These are phyloP conservation scores for Paragorgia papillata DNA, from an alignment of 92 coral and sea anemone genomes.

Conservation along the genomic window DNA sequence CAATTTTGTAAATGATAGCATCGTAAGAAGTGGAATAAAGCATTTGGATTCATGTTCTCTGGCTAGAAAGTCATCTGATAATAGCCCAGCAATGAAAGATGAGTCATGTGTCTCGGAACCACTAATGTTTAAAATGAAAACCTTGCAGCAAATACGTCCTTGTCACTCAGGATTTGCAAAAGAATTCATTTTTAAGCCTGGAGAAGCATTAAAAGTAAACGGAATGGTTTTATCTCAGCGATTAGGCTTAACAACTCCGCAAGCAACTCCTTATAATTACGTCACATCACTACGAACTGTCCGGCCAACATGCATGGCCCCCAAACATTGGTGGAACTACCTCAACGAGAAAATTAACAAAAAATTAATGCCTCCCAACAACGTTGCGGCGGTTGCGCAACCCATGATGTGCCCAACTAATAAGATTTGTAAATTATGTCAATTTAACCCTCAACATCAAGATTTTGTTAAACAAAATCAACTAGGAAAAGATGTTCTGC, in stretches of 20 bases:
- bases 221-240: constrained; percentile 11
- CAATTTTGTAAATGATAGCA: constrained; percentile 9
- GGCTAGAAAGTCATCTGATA: not conserved
- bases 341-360: constrained; percentile 21
- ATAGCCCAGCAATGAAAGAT: not conserved
- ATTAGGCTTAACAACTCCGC: constrained; percentile 29
- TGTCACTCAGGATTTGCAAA: constrained; percentile 17
- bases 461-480: not conserved
- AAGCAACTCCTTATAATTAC: constrained; percentile 8
- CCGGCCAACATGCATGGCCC: not conserved
- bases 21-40: not conserved
- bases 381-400: too few relatives aligned
- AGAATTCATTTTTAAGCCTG: constrained; percentile 22
- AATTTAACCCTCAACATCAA: constrained; percentile 10
- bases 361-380: not conserved
- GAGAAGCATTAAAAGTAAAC: constrained; percentile 18
- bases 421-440: constrained; percentile 28
- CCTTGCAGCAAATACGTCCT: constrained; percentile 29
- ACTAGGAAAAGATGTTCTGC: constrained; percentile 5
- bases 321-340: constrained; percentile 39
- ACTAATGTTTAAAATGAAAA: constrained; percentile 5
- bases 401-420: not conserved
- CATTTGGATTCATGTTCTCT: not conserved
- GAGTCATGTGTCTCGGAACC: constrained; percentile 1
- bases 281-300: not conserved